Evolutionary conservation across 1,140 invertebrate species (phyloP).

Genomic region (Capitella teleta): DNA sequence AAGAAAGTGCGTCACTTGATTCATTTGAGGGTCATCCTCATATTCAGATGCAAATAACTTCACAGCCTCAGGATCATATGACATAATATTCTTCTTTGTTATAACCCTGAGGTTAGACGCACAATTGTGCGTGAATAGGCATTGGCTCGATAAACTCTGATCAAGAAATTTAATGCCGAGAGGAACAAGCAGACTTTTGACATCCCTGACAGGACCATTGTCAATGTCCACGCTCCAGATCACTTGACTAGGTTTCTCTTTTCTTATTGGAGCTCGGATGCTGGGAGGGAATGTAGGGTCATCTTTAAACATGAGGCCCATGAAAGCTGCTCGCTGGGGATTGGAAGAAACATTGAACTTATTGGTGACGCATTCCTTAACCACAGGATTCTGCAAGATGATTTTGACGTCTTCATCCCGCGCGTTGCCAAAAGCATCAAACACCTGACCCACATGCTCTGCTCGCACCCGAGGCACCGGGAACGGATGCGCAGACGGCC

Average conservation of each 20-base stretch:
- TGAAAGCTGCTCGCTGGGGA: too few relatives aligned
- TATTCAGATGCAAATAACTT: constrained; percentile 5
- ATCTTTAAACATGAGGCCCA: too few relatives aligned
- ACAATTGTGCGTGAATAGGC: neutral
- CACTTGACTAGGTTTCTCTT: too few relatives aligned
- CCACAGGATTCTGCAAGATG: neutral
- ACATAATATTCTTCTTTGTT: neutral
- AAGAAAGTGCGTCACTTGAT: constrained; percentile 3
- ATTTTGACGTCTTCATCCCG: constrained; percentile 5
- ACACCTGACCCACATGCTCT: constrained; percentile 11
- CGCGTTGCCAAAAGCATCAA: constrained; percentile 10
- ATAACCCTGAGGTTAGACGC: neutral
- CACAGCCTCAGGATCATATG: neutral
- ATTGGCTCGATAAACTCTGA: neutral
- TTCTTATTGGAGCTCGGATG: too few relatives aligned
- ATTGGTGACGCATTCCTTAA: constrained; percentile 8
- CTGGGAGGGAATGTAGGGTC: too few relatives aligned
- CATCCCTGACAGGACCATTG: neutral
- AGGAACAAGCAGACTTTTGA: neutral
- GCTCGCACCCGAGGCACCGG: constrained; percentile 7
- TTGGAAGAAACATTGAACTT: too few relatives aligned
- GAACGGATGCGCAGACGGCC: constrained; percentile 4
- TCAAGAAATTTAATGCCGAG: neutral
- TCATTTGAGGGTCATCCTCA: constrained; percentile 3
- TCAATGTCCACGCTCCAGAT: neutral